Conservation (phyloP, 37 sponge, comb jelly and placozoan species). For the Tethya wilhelma region DNA sequence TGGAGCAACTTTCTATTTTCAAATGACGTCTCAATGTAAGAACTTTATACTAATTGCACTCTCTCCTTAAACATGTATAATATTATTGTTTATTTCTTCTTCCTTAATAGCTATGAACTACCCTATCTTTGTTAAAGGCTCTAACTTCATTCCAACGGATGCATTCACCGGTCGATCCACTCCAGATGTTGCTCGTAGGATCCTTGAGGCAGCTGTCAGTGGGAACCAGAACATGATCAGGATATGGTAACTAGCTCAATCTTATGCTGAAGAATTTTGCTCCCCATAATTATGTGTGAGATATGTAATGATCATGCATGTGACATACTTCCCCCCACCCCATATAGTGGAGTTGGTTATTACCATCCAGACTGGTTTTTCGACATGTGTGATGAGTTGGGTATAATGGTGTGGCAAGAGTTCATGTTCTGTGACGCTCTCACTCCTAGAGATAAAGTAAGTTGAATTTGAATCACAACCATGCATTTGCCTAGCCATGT, state of each 20-base stretch:
- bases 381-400: constrained; percentile 89
- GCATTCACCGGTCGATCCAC: constrained; percentile 82
- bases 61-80: too few relatives aligned
- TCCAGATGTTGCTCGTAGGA: constrained; percentile 28
- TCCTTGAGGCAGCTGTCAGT: constrained; percentile 66
- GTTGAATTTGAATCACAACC: too few relatives aligned
- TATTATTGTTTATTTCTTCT: too few relatives aligned
- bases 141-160: constrained; percentile 93
- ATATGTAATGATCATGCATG: neutral
- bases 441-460: constrained; percentile 90
- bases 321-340: too few relatives aligned
- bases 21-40: constrained; percentile 69
- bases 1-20: constrained; percentile 83
- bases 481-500: too few relatives aligned
- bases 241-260: too few relatives aligned
- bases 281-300: too few relatives aligned
- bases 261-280: too few relatives aligned
- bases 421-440: constrained; percentile 96
- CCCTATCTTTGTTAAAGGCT: constrained; percentile 88
- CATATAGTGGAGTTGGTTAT: constrained; percentile 96
- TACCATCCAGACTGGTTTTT: constrained; percentile 95
- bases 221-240: constrained; percentile 93
- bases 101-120: constrained; percentile 29
- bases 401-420: constrained; percentile 99
- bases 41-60: too few relatives aligned